These are phyloP conservation scores for Muscicapa adusta DNA, from an alignment of 2,113 vertebrate genomes.

Conservation along the genomic window DNA sequence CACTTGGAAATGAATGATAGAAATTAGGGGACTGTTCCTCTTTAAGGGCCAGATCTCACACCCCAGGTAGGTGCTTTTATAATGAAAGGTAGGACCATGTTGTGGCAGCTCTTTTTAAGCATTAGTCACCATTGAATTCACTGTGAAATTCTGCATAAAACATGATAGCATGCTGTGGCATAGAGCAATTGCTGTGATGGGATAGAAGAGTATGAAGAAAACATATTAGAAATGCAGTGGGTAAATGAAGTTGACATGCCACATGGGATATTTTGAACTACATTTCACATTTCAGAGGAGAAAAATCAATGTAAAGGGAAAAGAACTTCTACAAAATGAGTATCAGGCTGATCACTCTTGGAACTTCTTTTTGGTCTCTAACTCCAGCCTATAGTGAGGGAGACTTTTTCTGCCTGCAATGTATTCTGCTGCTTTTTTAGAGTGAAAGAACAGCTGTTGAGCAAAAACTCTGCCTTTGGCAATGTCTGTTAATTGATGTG, in stretches of 20 bases:
- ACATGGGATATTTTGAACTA: constrained; percentile 61
- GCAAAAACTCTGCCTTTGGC: constrained; percentile 68
- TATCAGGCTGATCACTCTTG: background rate
- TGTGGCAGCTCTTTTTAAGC: constrained; percentile 43
- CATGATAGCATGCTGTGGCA: constrained; percentile 60
- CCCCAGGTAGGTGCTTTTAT: background rate
- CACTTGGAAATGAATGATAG: background rate
- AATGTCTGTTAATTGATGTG: constrained; percentile 71
- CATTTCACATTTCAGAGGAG: constrained; percentile 41
- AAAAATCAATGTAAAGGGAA: constrained; percentile 47
- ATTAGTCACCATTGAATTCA: constrained; percentile 56
- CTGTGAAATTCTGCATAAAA: constrained; percentile 60
- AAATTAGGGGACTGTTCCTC: background rate
- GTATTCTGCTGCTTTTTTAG: constrained; percentile 52
- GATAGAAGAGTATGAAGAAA: constrained; percentile 45
- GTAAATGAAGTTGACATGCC: constrained; percentile 59
- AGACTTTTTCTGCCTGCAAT: constrained; percentile 32
- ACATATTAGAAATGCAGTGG: constrained; percentile 51
- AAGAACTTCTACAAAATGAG: constrained; percentile 46
- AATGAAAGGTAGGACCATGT: background rate
- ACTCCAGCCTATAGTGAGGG: background rate
- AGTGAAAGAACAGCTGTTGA: constrained; percentile 69
- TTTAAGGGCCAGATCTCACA: background rate
- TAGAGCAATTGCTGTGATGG: constrained; percentile 50
- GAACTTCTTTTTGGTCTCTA: constrained; percentile 41